Evolutionary conservation across 2,797 vertebrate species (phyloP), one percentile per base, ranked within the genome.

Genomic region (Brotula barbata): DNA sequence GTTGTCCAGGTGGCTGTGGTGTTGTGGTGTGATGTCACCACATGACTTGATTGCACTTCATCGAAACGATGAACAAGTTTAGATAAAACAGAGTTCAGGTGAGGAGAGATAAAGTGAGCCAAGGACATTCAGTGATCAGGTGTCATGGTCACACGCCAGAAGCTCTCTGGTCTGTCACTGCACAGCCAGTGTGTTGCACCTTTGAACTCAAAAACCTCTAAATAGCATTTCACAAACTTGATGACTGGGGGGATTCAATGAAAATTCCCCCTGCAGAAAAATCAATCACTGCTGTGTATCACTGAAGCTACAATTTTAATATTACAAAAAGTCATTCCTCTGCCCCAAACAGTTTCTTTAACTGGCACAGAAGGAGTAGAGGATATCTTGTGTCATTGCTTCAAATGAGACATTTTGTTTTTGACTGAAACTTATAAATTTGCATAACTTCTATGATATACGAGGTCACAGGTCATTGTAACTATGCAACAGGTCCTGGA

Each of bases 371-470:
- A 51, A 52, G 37, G 61, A 28, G 25, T 4, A 28, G 25, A 28
- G 8, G 25, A 28, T 4, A 28, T 16, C 46, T 53, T 22, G 21
- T 46, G 56, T 36, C 25, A 3, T 9, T 19, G 23, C 17, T 61
- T 44, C 17, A 36, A 2, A 33, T 28, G 3, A 43, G 42, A 28
- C 21, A 1, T 3, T 42, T 34, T 45, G 28, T 47, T 46, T 50
- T 57, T n/a, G 73, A 81, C 80, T 83, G 75, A 82, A 78, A 61
- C 23, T 39, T 46, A 58, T 50, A 53, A 54, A 48, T 72, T 59
- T 46, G 45, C 11, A 0, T 21, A 42, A 56, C 2, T 9, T 53
- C 59, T 57, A 63, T 47, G 68, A 53, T 58, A 5, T 41, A n/a
- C 45, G 46, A 49, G 31, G 50, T 42, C 49, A 21, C n/a, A 49